Evolutionary conservation across 1,140 invertebrate genomes (phyloP).

Genomic region (Macrostomum lignano): DNA sequence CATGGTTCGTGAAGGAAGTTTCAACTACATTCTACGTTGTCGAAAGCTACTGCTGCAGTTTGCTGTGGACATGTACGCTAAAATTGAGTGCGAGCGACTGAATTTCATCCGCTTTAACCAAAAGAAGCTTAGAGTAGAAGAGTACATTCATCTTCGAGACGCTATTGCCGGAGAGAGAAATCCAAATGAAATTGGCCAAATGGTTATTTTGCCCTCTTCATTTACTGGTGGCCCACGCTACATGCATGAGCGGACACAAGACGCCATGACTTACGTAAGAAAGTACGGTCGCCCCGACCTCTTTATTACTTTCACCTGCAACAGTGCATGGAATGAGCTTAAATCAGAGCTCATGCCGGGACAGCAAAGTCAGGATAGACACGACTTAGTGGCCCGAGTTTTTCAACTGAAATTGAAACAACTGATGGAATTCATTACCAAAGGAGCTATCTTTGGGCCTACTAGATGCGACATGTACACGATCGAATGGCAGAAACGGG

Average conservation of each 20-base stretch:
- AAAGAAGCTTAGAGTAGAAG: constrained; percentile 9
- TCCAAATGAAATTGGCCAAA: constrained; percentile 12
- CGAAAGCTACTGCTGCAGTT: constrained; percentile 21
- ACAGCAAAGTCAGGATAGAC: constrained; percentile 16
- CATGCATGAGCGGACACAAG: constrained; percentile 28
- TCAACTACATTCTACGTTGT: constrained; percentile 14
- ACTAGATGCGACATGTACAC: constrained; percentile 18
- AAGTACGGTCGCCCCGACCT: constrained; percentile 23
- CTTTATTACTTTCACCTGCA: constrained; percentile 31
- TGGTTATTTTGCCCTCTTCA: constrained; percentile 22
- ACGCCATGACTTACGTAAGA: constrained; percentile 30
- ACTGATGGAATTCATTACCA: constrained; percentile 24
- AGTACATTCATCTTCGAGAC: constrained; percentile 12
- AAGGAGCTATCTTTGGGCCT: constrained; percentile 17
- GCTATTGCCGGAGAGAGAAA: constrained; percentile 8
- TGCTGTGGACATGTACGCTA: constrained; percentile 25
- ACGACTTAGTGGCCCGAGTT: constrained; percentile 27
- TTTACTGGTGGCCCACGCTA: constrained; percentile 21
- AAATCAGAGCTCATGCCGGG: constrained; percentile 11
- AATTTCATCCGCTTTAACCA: constrained; percentile 13
- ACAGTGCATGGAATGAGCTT: constrained; percentile 30
- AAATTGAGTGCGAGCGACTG: constrained; percentile 16
- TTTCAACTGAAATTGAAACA: constrained; percentile 29
- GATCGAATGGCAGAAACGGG: constrained; percentile 32
- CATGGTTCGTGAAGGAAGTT: constrained; percentile 3